Evolutionary conservation across 2,888 invertebrate species (phyloP).

Genomic region (Philopedon plagiatum): DNA sequence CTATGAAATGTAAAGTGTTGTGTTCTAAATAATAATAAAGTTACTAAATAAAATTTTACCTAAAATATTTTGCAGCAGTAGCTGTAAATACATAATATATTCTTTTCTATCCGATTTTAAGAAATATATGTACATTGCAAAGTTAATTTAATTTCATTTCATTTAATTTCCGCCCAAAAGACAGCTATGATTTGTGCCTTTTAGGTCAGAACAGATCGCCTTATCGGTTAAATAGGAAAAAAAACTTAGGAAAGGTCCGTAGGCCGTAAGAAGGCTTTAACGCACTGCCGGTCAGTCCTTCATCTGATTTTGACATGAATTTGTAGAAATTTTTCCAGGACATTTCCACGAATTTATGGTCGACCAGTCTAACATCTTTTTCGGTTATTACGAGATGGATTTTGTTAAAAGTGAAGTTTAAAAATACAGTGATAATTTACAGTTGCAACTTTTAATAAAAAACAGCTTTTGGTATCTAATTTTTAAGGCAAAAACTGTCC

Average conservation of each 20-base stretch:
- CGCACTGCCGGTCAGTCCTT: slow-evolving; percentile 1
- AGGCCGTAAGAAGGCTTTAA: slow-evolving; percentile 6
- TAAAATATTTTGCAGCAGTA: not conserved
- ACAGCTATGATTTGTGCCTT: not conserved
- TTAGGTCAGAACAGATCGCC: not conserved
- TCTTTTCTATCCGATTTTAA: not conserved
- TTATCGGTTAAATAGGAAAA: slow-evolving; percentile 6
- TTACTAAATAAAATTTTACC: not conserved
- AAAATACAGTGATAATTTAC: too few species aligned
- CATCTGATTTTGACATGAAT: slow-evolving; percentile 4
- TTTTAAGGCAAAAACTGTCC: too few species aligned
- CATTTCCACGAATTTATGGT: not conserved
- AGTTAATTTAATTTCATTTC: slow-evolving; percentile 4
- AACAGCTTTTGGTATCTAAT: too few species aligned
- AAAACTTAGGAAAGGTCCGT: not conserved
- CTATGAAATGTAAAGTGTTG: not conserved
- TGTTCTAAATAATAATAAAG: not conserved
- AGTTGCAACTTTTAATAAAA: too few species aligned
- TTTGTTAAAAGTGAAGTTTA: too few species aligned
- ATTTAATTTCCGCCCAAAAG: not conserved
- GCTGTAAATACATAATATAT: not conserved
- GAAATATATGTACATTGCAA: not conserved
- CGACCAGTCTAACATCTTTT: not conserved
- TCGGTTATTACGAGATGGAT: too few species aligned
- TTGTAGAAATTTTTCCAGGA: not conserved